Percentiles rank a stretch among this genome's conserved stretches.
These are phyloP conservation scores for Plumapathes pennacea DNA, from an alignment of 92 coral and sea anemone genomes.

Conservation along the genomic window DNA sequence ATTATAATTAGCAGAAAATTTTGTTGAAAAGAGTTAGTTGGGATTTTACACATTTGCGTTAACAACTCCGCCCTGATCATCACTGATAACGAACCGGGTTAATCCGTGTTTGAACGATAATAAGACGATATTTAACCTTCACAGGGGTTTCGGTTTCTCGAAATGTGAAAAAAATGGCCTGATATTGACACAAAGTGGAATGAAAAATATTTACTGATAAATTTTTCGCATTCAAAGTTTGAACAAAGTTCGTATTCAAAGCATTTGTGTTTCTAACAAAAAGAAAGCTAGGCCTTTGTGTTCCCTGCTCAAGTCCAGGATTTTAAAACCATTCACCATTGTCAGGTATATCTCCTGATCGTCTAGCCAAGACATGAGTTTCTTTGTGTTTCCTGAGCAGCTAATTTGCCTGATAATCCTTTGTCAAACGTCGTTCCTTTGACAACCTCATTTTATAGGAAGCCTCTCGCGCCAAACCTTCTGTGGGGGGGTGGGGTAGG, in stretches of 20 bases:
- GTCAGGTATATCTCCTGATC: slow-evolving; percentile 80
- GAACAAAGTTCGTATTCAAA: slow-evolving; percentile 86
- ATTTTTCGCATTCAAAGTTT: slow-evolving; percentile 69
- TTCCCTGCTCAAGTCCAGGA: slow-evolving; percentile 80
- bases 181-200: slow-evolving; percentile 83
- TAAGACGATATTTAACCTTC: slow-evolving; percentile 37
- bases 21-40: slow-evolving; percentile 70
- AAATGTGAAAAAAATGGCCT: slow-evolving; percentile 52
- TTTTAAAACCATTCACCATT: slow-evolving; percentile 78
- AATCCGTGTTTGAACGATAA: slow-evolving; percentile 28
- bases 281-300: slow-evolving; percentile 81
- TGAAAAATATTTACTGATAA: slow-evolving; percentile 87
- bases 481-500: slow-evolving; percentile 31
- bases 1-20: slow-evolving; percentile 80
- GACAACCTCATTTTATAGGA: slow-evolving; percentile 69
- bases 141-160: slow-evolving; percentile 35
- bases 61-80: slow-evolving; percentile 85
- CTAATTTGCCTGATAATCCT: slow-evolving; percentile 77
- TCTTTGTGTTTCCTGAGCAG: slow-evolving; percentile 55
- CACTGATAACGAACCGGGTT: slow-evolving; percentile 55
- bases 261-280: slow-evolving; percentile 66
- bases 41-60: slow-evolving; percentile 66
- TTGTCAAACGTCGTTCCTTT: slow-evolving; percentile 60
- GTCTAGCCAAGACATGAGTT: slow-evolving; percentile 64
- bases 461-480: slow-evolving; percentile 62